These are phyloP conservation scores for Astyanax mexicanus DNA, from an alignment of 2,797 vertebrate species.

Conservation along the genomic window DNA sequence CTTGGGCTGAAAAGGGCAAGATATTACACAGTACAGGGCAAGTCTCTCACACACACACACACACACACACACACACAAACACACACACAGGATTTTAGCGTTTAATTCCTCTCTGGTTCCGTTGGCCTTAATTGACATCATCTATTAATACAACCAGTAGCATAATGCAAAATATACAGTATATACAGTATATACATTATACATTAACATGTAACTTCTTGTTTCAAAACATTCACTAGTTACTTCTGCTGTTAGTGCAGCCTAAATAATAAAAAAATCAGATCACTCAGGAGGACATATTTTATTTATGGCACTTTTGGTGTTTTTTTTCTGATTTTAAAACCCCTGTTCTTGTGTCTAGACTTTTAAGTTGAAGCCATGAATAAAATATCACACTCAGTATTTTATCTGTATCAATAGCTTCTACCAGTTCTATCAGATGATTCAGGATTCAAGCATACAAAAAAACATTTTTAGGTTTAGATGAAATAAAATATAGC, in stretches of 20 bases:
- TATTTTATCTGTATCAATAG: too few species aligned
- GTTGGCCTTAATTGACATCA: neutral
- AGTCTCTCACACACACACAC: constrained; percentile 5
- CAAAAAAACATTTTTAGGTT: too few species aligned
- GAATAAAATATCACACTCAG: neutral
- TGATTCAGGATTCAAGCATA: too few species aligned
- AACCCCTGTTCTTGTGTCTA: neutral
- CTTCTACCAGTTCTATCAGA: too few species aligned
- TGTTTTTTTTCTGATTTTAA: neutral
- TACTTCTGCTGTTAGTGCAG: too few species aligned
- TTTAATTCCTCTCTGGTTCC: neutral
- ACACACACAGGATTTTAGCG: neutral
- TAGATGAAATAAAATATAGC: too few species aligned
- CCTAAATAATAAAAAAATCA: too few species aligned
- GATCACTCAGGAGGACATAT: neutral
- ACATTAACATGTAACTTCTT: too few species aligned
- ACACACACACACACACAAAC: neutral
- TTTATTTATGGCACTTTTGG: neutral
- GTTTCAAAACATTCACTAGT: too few species aligned
- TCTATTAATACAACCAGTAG: neutral
- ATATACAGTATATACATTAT: too few species aligned
- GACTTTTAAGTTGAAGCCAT: neutral
- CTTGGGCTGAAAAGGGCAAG: constrained; percentile 11
- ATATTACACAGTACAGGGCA: neutral
- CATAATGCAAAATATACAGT: neutral